A percentile compares a stretch with the other conserved stretches of the same genome.
These are phyloP conservation scores for Sinopyrophorus schimmeli DNA, from an alignment of 2,888 invertebrate species.

Conservation along the genomic window DNA sequence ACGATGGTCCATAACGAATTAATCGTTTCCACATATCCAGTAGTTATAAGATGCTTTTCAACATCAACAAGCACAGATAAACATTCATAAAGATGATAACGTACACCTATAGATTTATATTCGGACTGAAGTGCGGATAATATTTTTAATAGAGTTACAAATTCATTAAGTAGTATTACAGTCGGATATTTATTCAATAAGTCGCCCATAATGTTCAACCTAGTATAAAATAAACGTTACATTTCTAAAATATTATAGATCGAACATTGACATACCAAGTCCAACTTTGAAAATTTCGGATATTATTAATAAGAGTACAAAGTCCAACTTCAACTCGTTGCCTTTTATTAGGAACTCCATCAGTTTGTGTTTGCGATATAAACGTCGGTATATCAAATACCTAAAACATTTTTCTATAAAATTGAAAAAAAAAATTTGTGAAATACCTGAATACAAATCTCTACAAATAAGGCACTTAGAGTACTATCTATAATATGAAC, in stretches of 20 bases:
- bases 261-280: slow-evolving; percentile 50
- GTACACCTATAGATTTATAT: slow-evolving; percentile 47
- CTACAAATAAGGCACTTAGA: too few species aligned
- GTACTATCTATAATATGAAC: too few species aligned
- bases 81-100: slow-evolving; percentile 51
- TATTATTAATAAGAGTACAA: slow-evolving; percentile 44
- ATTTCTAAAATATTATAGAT: too few species aligned
- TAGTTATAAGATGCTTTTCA: slow-evolving; percentile 37
- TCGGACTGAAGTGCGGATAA: slow-evolving; percentile 49
- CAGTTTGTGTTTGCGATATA: not conserved
- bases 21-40: slow-evolving; percentile 35
- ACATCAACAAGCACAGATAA: slow-evolving; percentile 46
- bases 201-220: slow-evolving; percentile 51
- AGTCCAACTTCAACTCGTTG: slow-evolving; percentile 42
- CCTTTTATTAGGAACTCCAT: slow-evolving; percentile 45
- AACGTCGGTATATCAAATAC: not conserved
- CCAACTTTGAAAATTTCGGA: slow-evolving; percentile 51
- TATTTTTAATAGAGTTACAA: slow-evolving; percentile 49
- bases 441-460: too few species aligned
- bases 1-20: slow-evolving; percentile 50
- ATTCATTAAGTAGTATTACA: slow-evolving; percentile 49
- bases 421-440: too few species aligned
- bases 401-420: too few species aligned
- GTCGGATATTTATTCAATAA: slow-evolving; percentile 54
- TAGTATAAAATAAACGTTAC: slow-evolving; percentile 33